Evolutionary conservation across 2,113 vertebrate genomes (phyloP).

Genomic region (Thunnus thynnus): DNA sequence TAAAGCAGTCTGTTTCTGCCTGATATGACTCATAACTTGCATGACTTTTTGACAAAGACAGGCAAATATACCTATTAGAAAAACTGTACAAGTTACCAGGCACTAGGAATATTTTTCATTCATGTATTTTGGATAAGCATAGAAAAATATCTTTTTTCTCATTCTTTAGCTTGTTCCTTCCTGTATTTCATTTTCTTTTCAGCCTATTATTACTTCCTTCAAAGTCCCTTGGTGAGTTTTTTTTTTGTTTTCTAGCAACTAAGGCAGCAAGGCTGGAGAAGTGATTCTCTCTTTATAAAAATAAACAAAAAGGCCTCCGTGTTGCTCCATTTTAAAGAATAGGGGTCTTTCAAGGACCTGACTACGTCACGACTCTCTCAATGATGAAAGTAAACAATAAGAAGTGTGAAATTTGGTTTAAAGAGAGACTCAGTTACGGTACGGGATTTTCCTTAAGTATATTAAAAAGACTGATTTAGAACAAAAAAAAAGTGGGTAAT

Average conservation of each 20-base stretch:
- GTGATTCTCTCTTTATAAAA: constrained; percentile 50
- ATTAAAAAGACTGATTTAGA: neutral
- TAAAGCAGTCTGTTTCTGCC: constrained; percentile 23
- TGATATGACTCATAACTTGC: constrained; percentile 9
- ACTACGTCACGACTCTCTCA: constrained; percentile 1
- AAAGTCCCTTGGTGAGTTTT: constrained; percentile 47
- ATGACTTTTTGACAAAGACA: constrained; percentile 12
- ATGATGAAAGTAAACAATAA: neutral
- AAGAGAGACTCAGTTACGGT: constrained; percentile 5
- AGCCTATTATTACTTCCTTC: constrained; percentile 40
- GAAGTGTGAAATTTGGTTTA: constrained; percentile 31
- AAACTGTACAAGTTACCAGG: constrained; percentile 66
- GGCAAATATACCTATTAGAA: constrained; percentile 39
- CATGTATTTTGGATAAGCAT: constrained; percentile 67
- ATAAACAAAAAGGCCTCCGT: constrained; percentile 40
- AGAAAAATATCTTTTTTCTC: constrained; percentile 73
- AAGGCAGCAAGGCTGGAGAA: constrained; percentile 76
- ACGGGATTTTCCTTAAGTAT: neutral
- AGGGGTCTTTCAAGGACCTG: constrained; percentile 14
- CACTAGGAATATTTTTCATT: constrained; percentile 70
- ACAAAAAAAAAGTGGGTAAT: neutral
- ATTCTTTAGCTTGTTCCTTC: constrained; percentile 26
- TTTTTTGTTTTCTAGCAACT: constrained; percentile 68
- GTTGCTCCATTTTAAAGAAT: constrained; percentile 12
- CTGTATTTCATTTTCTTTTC: constrained; percentile 36